A percentile compares a stretch with the other conserved stretches of the same genome.
Evolutionary conservation across 2,797 vertebrate genomes (phyloP).

Genomic region (Darevskia mixta): DNA sequence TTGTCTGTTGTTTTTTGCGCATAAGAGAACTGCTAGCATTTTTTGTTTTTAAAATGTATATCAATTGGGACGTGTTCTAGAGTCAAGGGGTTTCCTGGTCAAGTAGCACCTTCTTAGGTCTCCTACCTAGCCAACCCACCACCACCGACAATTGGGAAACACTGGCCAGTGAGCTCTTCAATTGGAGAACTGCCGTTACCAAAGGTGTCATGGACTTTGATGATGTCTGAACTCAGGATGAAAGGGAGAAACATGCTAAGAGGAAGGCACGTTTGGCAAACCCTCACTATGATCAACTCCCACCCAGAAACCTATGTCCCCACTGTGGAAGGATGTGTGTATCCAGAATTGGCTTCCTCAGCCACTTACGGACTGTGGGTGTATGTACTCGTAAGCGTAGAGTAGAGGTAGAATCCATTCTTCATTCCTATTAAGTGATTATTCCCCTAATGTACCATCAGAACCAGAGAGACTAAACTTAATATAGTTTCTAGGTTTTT

Average conservation of each 20-base stretch:
- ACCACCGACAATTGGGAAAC: too few relatives aligned
- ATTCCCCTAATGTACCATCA: neutral
- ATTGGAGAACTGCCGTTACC: too few relatives aligned
- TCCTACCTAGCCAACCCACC: neutral
- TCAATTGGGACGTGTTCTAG: neutral
- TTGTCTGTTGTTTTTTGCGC: neutral
- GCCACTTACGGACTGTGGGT: too few relatives aligned
- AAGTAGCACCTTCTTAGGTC: neutral
- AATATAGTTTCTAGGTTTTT: neutral
- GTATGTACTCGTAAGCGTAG: neutral
- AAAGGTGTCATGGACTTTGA: too few relatives aligned
- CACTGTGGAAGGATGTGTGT: too few relatives aligned
- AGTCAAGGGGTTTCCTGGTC: neutral
- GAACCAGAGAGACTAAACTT: neutral
- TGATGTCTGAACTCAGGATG: too few relatives aligned
- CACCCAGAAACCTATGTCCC: too few relatives aligned
- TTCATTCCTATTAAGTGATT: neutral
- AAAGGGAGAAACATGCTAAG: too few relatives aligned
- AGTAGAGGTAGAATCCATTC: neutral
- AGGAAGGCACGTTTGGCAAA: too few relatives aligned
- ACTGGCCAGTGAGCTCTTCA: too few relatives aligned
- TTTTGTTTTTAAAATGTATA: neutral
- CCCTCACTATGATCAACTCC: too few relatives aligned
- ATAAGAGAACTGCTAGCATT: neutral
- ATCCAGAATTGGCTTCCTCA: too few relatives aligned